These are phyloP conservation scores for Drosophila pruinosa DNA, from an alignment of 1,140 invertebrate species.

Conservation along the genomic window DNA sequence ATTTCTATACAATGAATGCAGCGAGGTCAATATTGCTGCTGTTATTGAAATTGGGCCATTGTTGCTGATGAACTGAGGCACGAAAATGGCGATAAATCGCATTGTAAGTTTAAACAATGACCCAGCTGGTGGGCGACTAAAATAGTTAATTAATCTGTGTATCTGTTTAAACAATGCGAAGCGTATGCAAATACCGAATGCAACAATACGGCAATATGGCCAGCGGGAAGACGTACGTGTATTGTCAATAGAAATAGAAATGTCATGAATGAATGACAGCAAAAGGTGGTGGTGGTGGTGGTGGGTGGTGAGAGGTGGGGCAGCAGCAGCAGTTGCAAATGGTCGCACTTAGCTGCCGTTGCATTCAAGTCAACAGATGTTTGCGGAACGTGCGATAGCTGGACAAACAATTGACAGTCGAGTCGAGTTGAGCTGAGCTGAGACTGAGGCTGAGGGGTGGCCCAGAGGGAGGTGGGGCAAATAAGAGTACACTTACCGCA, in stretches of 20 bases:
- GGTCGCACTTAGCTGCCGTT: conserved; percentile 21
- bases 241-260: conserved; percentile 30
- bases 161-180: conserved; percentile 58
- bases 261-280: neutral
- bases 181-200: neutral
- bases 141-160: conserved; percentile 69
- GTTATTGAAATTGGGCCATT: neutral
- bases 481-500: conserved; percentile 86
- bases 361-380: conserved; percentile 39
- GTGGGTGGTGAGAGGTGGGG: neutral
- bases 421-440: neutral
- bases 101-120: conserved; percentile 12
- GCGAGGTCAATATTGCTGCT: neutral
- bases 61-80: conserved; percentile 21
- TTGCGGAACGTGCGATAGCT: conserved; percentile 34
- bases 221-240: neutral
- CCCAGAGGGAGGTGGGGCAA: neutral
- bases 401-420: conserved; percentile 14
- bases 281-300: neutral
- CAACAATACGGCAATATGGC: too few relatives aligned
- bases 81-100: conserved; percentile 28
- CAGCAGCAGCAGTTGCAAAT: conserved; percentile 3
- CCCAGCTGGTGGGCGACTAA: conserved; percentile 28
- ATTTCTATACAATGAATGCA: conserved; percentile 19
- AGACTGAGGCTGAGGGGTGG: neutral